A percentile compares a stretch with the other conserved stretches of the same genome.
Evolutionary conservation across 2,797 vertebrate genomes (phyloP).

Genomic region (Spinus pinus): DNA sequence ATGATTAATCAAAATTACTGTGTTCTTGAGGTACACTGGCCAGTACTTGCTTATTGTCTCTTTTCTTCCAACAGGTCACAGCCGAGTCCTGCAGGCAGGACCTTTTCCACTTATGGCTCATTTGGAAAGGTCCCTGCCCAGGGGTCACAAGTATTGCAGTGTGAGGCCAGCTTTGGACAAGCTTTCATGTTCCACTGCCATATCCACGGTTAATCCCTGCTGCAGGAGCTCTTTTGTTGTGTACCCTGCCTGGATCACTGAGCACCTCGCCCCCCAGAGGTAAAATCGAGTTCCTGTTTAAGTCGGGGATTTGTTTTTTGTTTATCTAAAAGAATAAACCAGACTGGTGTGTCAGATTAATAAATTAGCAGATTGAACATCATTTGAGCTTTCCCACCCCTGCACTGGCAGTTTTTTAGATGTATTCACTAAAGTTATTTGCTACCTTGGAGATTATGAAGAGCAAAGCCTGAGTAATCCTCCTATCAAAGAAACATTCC

Average conservation of each 20-base stretch:
- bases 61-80: not conserved
- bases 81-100: not conserved
- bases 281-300: constrained; percentile 18
- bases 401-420: not conserved
- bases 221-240: not conserved
- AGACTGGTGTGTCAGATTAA: not conserved
- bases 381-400: not conserved
- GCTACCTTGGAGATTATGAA: not conserved
- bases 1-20: not conserved
- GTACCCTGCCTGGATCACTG: not conserved
- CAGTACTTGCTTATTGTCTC: not conserved
- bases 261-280: constrained; percentile 13
- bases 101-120: constrained; percentile 24
- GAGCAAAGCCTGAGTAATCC: not conserved
- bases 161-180: not conserved
- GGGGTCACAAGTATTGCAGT: constrained; percentile 60
- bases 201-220: not conserved
- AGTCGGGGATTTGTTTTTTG: not conserved
- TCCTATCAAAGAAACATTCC: not conserved
- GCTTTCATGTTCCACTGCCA: not conserved
- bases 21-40: not conserved
- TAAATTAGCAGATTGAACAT: not conserved
- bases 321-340: not conserved
- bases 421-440: not conserved
- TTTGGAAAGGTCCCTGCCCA: not conserved